Conservation (phyloP, 37 sponge, comb jelly and placozoan genomes). For the Diacarnus erythraeanus region DNA sequence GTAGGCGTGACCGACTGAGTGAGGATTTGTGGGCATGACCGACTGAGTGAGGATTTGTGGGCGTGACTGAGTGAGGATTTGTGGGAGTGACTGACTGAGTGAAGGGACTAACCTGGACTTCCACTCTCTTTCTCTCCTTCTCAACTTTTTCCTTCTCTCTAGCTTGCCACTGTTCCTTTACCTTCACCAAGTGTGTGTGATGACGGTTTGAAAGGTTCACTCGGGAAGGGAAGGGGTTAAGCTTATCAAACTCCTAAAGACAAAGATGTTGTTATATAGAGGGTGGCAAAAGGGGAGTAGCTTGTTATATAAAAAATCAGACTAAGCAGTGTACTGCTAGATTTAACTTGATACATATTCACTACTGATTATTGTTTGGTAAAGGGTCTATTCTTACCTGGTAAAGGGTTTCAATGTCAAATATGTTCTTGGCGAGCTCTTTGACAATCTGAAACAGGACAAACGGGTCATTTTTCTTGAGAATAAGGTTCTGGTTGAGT, state of each 20-base stretch:
- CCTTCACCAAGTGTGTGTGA: neutral
- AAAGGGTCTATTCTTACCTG: conserved; percentile 14
- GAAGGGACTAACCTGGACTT: neutral
- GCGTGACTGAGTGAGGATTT: no score
- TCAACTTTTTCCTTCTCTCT: conserved; percentile 32
- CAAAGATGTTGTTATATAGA: neutral
- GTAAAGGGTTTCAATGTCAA: conserved; percentile 59
- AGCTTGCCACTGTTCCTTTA: neutral
- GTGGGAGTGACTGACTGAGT: no score
- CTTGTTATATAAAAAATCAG: neutral
- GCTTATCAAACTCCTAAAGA: conserved; percentile 14
- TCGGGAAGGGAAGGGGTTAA: conserved; percentile 36
- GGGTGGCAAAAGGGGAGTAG: neutral
- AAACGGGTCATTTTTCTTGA: conserved; percentile 53
- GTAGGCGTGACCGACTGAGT: no score
- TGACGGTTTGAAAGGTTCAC: neutral
- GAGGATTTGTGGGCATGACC: no score
- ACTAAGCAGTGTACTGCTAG: no score
- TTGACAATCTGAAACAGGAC: conserved; percentile 66
- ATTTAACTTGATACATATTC: neutral
- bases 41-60: no score
- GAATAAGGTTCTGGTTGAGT: conserved; percentile 31
- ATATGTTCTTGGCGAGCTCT: conserved; percentile 51
- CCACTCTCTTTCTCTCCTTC: conserved; percentile 25
- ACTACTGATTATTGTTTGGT: no score